Base-by-base conservation (phyloP, 1,140 invertebrate genomes). In the Drosophila carrolli region DNA sequence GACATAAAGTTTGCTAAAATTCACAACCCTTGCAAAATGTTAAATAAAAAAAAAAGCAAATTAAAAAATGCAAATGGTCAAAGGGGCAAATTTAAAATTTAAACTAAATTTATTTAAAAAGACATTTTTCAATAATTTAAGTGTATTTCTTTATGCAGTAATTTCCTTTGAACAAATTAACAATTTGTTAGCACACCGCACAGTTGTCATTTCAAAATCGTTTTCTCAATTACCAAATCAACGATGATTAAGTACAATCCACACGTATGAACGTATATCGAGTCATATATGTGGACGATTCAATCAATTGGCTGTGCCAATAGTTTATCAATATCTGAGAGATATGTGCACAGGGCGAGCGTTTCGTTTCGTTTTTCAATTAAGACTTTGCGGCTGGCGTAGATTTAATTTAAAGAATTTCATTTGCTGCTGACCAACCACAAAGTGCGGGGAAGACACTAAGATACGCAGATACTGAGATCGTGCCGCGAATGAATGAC, bases 371-470 rank as follows among this genome's bases (percentile, higher is more conserved):
- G 65, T 38, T 68, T 68, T 76, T 77, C 74, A 77, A 77, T 77
- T 77, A 77, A 76, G 72, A 32, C 73, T 38, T 38, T 32, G 59
- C 50, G 44, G 29, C 35, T 54, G 37, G 23, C 73, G 73, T 68
- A 68, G 44, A 88, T 72, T 82, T 79, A 88, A 83, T 86, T 88
- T 88, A 63, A 81, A 73, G 79, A 86, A 89, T 83, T 86, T 86
- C 62, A 78, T 81, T 86, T 77, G 50, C 38, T 41, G 62, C 48
- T 51, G 71, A 73, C 46, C 48, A 68, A 82, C 67, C 44, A 60
- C 78, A 61, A 73, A 55, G 47, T 29, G 47, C 23, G 47, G 47
- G 7, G 9, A 51, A 35, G 48, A 35, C 14, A 43, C 57, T 19
- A 50, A 43, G 56, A 50, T 40, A 51, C 47, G 40, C 40, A 54